Conservation (phyloP, 2,113 vertebrate species). For the Pseudorectes ferrugineus region DNA sequence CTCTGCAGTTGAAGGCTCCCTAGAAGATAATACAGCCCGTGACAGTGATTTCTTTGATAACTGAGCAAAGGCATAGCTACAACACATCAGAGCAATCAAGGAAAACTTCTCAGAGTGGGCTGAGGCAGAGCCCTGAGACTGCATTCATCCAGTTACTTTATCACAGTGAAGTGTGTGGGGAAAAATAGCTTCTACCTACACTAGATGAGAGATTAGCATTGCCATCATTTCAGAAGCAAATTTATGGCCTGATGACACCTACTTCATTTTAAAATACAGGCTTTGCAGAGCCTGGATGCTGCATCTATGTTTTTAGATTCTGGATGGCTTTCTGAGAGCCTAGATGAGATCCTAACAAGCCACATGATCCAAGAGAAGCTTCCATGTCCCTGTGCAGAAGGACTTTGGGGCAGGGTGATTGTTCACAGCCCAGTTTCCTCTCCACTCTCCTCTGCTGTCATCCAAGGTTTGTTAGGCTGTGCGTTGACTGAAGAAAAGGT, state of each 20-base stretch:
- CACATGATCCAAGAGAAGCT: not conserved
- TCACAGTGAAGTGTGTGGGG: not conserved
- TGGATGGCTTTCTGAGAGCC: not conserved
- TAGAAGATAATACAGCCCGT: not conserved
- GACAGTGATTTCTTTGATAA: not conserved
- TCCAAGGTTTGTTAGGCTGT: not conserved
- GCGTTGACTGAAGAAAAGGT: not conserved
- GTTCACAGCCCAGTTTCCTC: not conserved
- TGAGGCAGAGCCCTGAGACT: not conserved
- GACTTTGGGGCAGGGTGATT: not conserved
- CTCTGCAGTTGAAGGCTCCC: not conserved
- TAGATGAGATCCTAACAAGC: not conserved
- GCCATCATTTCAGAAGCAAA: conserved; percentile 34
- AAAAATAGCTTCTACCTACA: conserved; percentile 21
- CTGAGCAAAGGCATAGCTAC: not conserved
- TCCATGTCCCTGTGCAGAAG: not conserved
- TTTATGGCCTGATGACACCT: conserved; percentile 36
- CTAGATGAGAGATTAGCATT: conserved; percentile 16
- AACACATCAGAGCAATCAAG: not conserved
- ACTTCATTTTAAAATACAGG: conserved; percentile 13
- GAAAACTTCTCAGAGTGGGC: not conserved
- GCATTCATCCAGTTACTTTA: not conserved
- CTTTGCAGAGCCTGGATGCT: not conserved
- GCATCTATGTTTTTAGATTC: not conserved
- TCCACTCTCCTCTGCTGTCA: not conserved